Evolutionary conservation across 2,797 vertebrate genomes (phyloP).

Genomic region (Hylomyscus alleni): DNA sequence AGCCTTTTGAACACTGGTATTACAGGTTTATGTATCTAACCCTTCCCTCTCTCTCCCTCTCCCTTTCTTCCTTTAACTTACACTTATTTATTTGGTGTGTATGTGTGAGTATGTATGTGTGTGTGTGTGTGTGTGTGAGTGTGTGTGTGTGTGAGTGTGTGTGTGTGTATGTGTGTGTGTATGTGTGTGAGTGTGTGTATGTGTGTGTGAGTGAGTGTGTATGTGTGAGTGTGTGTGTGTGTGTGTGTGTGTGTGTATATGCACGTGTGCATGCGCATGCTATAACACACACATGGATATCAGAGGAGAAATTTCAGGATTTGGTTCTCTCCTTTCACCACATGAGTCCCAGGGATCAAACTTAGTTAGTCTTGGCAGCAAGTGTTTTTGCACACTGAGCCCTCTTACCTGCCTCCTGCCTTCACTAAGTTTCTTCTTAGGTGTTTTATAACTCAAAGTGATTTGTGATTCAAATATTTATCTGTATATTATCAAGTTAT

Average conservation of each 20-base stretch:
- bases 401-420: background rate
- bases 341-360: background rate
- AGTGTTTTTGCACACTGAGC: background rate
- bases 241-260: background rate
- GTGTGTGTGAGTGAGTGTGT: background rate
- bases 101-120: background rate
- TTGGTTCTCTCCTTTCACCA: background rate
- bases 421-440: background rate
- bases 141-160: background rate
- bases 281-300: background rate
- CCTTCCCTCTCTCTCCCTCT: too few species aligned
- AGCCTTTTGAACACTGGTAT: background rate
- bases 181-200: background rate
- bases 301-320: background rate
- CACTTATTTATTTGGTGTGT: background rate
- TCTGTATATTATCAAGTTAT: background rate
- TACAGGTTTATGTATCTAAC: background rate
- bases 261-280: too few species aligned
- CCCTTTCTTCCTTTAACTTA: background rate
- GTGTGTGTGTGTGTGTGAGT: background rate
- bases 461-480: background rate
- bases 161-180: accelerated
- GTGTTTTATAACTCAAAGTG: background rate
- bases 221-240: background rate
- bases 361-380: background rate